Base-by-base conservation (phyloP, 2,888 invertebrate genomes). In the Crossocerus cetratus region DNA sequence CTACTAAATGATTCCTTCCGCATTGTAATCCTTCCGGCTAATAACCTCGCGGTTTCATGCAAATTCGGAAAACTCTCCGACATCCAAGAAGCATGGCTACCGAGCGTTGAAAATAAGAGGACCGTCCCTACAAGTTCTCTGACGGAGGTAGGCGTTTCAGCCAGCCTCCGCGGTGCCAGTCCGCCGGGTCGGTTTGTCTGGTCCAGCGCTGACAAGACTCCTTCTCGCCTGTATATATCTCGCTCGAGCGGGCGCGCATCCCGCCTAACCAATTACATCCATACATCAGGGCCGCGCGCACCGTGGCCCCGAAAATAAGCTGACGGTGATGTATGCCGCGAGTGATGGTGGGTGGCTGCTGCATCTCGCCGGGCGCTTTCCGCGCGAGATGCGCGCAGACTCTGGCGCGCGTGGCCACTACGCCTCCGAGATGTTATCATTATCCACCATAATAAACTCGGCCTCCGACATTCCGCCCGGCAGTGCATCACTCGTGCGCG, bases 191-290 rank as follows among this genome's bases (percentile, higher is more conserved):
- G 57, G 69, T 75, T 73, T 64, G 69, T 69, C 65, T 62, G 60
- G 62, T 53, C 32, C 58, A 23, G 5, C 18, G 59, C 54, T 43
- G 65, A 49, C 53, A 56, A 57, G 49, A 49, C n/a, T 16, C 16
- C 49, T 49, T 49, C 32, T 16, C 49, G 49, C n/a, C 49, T 49
- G 71, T 69, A 70, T 57, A 75, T 74, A 74, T 74, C 57, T 74
- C 66, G 55, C 66, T 49, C 49, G 49, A 49, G 49, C 63, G 66
- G 57, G 60, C 60, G 72, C 53, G 82, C 72, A 81, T 70, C 79
- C 86, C 85, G 86, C 87, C 87, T 87, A 84, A 86, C 86, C 88
- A 87, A 89, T 89, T 89, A 87, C 87, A 78, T 81, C 81, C 83
- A 86, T 88, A 84, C 83, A 86, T 88, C 87, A 86, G 80, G 81